Evolutionary conservation across 2,888 invertebrate species (phyloP).

Genomic region (Eupithecia insigniata): DNA sequence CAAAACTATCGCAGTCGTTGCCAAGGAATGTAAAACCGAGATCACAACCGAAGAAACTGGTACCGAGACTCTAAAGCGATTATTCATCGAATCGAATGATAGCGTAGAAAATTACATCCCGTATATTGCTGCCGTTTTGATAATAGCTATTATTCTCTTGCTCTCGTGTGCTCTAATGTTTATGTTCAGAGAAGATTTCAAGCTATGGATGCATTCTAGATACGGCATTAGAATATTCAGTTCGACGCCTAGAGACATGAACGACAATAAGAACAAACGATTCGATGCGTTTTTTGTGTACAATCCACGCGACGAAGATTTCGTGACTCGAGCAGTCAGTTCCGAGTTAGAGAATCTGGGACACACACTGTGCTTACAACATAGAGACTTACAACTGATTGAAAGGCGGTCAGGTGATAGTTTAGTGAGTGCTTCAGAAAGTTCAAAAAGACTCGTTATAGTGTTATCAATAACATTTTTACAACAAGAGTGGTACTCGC

Average conservation of each 20-base stretch:
- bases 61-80: constrained; percentile 81
- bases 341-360: constrained; percentile 89
- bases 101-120: constrained; percentile 90
- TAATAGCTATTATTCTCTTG: constrained; percentile 87
- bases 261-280: constrained; percentile 86
- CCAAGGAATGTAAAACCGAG: constrained; percentile 85
- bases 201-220: constrained; percentile 90
- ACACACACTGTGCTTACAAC: constrained; percentile 87
- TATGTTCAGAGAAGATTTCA: constrained; percentile 90
- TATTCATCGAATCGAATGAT: constrained; percentile 86
- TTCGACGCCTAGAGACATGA: constrained; percentile 82
- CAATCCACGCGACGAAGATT: constrained; percentile 91
- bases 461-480: constrained; percentile 92
- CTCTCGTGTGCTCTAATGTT: constrained; percentile 88
- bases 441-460: constrained; percentile 89
- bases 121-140: constrained; percentile 88
- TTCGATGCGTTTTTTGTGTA: constrained; percentile 96
- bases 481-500: constrained; percentile 92
- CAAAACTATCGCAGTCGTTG: constrained; percentile 77
- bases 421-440: constrained; percentile 83
- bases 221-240: constrained; percentile 90
- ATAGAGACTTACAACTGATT: constrained; percentile 85
- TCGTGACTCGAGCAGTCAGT: constrained; percentile 87
- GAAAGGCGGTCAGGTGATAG: constrained; percentile 83
- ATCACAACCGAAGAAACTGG: constrained; percentile 86